phyloP scores from a whole-genome alignment of 2,888 invertebrate species.

The Prosopocoilus inquinatus region DNA sequence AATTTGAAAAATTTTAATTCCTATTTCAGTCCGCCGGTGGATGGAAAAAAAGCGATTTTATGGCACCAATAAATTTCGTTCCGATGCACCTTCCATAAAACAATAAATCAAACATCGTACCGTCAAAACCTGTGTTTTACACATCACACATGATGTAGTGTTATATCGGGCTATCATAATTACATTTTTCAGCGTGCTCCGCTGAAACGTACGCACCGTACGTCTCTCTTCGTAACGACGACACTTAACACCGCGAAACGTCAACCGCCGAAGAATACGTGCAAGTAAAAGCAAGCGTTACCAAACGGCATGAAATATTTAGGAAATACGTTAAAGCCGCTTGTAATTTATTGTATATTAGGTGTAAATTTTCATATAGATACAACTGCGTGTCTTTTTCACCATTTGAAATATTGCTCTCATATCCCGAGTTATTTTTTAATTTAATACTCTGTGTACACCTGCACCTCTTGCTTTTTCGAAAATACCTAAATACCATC shows the following conservation, averaged over 20 bases:
- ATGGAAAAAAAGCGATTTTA: conserved; percentile 10
- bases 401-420: conserved; percentile 5
- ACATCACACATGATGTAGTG: conserved; percentile 49
- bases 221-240: conserved; percentile 18
- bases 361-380: conserved; percentile 40
- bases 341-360: conserved; percentile 39
- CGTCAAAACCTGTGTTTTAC: conserved; percentile 42
- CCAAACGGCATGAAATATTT: conserved; percentile 16
- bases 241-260: not conserved
- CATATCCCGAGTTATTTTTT: not conserved
- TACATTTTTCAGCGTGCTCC: conserved; percentile 33
- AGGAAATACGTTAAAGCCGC: conserved; percentile 19
- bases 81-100: conserved; percentile 34
- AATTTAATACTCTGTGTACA: not conserved
- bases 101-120: conserved; percentile 39
- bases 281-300: not conserved
- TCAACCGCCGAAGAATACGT: not conserved
- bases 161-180: conserved; percentile 41
- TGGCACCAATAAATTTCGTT: conserved; percentile 25
- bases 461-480: not conserved
- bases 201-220: conserved; percentile 16
- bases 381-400: conserved; percentile 29
- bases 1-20: not conserved
- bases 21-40: not conserved
- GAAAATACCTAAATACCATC: too few relatives aligned